Percentiles rank a stretch among this genome's conserved stretches.
phyloP scores from a whole-genome alignment of 1,140 invertebrate genomes.

The Apis cerana region DNA sequence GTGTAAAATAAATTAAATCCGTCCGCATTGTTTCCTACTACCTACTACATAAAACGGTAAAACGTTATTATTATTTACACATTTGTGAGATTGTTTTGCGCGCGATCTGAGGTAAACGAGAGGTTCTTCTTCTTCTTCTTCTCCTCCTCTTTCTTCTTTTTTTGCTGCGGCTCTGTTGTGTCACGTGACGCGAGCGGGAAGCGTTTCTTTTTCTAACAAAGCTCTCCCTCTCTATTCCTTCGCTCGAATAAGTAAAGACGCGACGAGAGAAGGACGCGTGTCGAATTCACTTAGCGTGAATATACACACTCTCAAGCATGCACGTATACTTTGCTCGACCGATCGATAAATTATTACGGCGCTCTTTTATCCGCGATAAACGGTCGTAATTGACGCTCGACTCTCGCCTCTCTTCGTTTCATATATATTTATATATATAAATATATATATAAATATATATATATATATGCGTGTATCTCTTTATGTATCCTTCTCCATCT shows the following conservation, averaged over 20 bases:
- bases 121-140: conserved; percentile 9
- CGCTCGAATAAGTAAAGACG: conserved; percentile 42
- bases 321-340: no score
- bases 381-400: conserved; percentile 52
- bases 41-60: background rate
- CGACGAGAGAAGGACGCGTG: conserved; percentile 28
- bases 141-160: no score
- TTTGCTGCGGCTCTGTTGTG: conserved; percentile 6
- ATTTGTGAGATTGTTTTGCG: conserved; percentile 47
- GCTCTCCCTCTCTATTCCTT: background rate
- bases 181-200: conserved; percentile 54
- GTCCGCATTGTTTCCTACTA: conserved; percentile 65
- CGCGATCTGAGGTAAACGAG: conserved; percentile 63
- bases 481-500: background rate
- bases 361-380: conserved; percentile 3
- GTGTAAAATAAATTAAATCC: conserved; percentile 76
- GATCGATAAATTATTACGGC: conserved; percentile 22
- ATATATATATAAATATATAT: no score
- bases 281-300: background rate
- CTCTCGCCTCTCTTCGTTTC: background rate
- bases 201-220: conserved; percentile 20
- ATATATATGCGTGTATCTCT: background rate
- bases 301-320: background rate
- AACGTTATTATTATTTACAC: conserved; percentile 77
- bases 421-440: background rate